A percentile compares a stretch with the other conserved stretches of the same genome.
Conservation (phyloP, 2,888 invertebrate genomes). For the Oeneis ivallda region DNA sequence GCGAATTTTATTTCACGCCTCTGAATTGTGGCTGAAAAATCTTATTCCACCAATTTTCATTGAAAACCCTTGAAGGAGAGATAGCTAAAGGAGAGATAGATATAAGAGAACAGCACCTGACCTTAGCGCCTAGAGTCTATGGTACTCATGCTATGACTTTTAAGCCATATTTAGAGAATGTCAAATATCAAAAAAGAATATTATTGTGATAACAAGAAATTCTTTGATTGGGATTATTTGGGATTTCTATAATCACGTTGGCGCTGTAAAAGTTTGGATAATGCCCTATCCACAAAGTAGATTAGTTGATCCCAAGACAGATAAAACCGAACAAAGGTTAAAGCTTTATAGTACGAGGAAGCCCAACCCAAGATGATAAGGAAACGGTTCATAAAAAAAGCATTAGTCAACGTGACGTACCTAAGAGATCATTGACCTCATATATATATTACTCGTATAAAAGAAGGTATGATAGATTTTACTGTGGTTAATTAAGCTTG, state of each 20-base stretch:
- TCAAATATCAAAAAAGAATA: no score
- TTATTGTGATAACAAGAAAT: no score
- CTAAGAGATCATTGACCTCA: background rate
- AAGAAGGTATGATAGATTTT: background rate
- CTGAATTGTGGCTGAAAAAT: no score
- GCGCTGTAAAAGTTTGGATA: background rate
- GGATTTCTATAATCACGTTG: background rate
- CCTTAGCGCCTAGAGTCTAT: no score
- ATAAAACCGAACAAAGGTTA: background rate
- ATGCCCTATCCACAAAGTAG: background rate
- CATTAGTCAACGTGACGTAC: background rate
- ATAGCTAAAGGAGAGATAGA: no score
- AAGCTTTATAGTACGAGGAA: background rate
- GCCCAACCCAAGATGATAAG: background rate
- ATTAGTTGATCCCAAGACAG: background rate
- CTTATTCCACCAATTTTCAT: no score
- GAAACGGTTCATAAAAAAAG: constrained; percentile 4
- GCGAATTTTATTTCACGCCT: no score
- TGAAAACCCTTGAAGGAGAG: no score
- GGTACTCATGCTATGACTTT: no score
- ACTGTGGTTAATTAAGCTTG: background rate
- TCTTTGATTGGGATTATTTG: no score
- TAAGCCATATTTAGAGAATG: no score
- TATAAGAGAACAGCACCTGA: no score
- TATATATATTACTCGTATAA: background rate